Evolutionary conservation across 2,113 vertebrate species (phyloP).

Genomic region (Vicugna pacos): DNA sequence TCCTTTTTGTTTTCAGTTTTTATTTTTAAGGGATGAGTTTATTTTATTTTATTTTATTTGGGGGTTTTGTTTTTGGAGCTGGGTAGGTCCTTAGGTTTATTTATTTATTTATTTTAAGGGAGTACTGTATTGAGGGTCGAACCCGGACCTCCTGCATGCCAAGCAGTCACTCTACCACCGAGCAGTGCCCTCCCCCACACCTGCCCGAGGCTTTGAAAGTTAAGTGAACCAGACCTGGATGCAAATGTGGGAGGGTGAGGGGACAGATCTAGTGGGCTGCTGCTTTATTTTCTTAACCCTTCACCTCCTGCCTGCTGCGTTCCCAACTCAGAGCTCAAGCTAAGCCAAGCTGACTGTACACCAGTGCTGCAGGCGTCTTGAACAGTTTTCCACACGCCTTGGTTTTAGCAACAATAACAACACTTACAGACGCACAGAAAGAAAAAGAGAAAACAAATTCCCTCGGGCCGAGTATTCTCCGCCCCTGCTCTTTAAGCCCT

Average conservation of each 20-base stretch:
- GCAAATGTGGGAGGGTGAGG: neutral
- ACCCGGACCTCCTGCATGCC: too few species aligned
- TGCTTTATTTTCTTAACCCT: neutral
- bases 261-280: neutral
- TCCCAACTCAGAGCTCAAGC: neutral
- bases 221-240: neutral
- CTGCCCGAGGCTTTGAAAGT: too few species aligned
- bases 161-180: too few species aligned
- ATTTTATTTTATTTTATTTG: too few species aligned
- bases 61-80: too few species aligned
- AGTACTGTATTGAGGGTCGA: too few species aligned
- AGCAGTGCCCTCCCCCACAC: too few species aligned
- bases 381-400: constrained; percentile 32
- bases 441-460: constrained; percentile 69
- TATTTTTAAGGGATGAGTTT: too few species aligned
- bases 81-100: too few species aligned
- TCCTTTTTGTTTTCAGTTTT: neutral
- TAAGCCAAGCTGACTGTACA: neutral
- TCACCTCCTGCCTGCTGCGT: neutral
- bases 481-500: neutral
- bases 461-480: constrained; percentile 8
- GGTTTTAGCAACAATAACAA: constrained; percentile 41
- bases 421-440: neutral
- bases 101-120: too few species aligned
- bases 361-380: neutral